Evolutionary conservation across 53 echinoderm and acorn worm species (phyloP).

Genomic region (Echinarachnius parma): DNA sequence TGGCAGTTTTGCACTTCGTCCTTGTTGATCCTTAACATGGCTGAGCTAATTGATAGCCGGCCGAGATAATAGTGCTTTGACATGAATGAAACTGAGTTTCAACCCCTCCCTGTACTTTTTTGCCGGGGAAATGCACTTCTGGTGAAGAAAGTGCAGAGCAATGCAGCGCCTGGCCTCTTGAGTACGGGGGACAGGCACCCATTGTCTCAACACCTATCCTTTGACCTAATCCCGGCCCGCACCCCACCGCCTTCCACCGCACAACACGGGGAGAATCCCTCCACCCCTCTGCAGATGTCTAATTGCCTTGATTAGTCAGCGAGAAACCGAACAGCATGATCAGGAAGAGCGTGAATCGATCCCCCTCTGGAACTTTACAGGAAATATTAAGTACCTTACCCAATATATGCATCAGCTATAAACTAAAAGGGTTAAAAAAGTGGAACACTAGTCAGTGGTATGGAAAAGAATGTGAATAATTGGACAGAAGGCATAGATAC

Average conservation of each 20-base stretch:
- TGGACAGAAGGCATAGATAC: too few relatives aligned
- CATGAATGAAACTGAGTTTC: constrained; percentile 48
- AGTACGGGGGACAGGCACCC: constrained; percentile 37
- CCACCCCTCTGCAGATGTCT: constrained; percentile 27
- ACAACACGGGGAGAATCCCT: constrained; percentile 19
- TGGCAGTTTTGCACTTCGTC: constrained; percentile 43
- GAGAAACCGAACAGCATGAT: constrained; percentile 35
- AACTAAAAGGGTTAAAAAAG: background rate
- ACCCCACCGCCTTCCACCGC: constrained; percentile 17
- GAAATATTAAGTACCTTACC: background rate
- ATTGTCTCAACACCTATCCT: constrained; percentile 45
- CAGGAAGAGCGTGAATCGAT: background rate
- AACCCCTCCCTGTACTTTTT: constrained; percentile 56
- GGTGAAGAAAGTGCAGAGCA: constrained; percentile 14
- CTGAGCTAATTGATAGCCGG: constrained; percentile 38
- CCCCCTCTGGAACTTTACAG: background rate
- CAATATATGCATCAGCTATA: constrained; percentile 7
- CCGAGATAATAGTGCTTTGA: constrained; percentile 54
- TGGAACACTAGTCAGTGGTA: background rate
- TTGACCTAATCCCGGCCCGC: constrained; percentile 29
- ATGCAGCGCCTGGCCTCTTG: too few relatives aligned
- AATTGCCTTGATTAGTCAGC: constrained; percentile 53
- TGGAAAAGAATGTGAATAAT: too few relatives aligned
- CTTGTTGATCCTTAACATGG: constrained; percentile 22
- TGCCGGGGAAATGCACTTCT: constrained; percentile 45